These are phyloP conservation scores for Pseudomyrmex dendroicus DNA, from an alignment of 1,140 invertebrate species.

Conservation along the genomic window DNA sequence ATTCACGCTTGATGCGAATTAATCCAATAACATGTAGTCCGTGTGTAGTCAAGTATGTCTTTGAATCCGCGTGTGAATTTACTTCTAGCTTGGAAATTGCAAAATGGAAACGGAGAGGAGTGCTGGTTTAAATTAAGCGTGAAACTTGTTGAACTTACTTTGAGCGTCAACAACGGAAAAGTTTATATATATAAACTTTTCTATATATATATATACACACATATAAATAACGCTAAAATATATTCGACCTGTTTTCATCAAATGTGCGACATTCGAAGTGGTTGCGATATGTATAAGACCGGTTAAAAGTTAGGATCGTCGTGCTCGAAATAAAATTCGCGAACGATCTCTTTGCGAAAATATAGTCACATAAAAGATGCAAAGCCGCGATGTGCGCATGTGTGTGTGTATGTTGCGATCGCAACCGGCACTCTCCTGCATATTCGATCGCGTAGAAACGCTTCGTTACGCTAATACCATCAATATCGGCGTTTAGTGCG, in stretches of 20 bases:
- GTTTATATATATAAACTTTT: no score
- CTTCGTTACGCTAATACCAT: conserved; percentile 52
- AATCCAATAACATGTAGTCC: conserved; percentile 41
- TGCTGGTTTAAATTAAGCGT: background rate
- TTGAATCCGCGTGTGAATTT: conserved; percentile 8
- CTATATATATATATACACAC: no score
- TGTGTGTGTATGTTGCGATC: background rate
- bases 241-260: no score
- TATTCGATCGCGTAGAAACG: conserved; percentile 41
- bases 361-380: conserved; percentile 38
- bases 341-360: background rate
- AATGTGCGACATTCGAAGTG: background rate
- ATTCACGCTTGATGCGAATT: conserved; percentile 38
- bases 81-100: conserved; percentile 6
- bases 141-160: background rate
- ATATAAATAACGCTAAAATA: no score
- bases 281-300: background rate
- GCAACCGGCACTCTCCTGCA: conserved; percentile 36
- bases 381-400: background rate
- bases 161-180: no score
- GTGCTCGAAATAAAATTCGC: conserved; percentile 6
- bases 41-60: background rate
- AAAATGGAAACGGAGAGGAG: background rate
- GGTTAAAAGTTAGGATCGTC: background rate
- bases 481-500: conserved; percentile 54